Evolutionary conservation across 1,140 invertebrate species (phyloP), one percentile per base, ranked within the genome.

Genomic region (Ostrea edulis): DNA sequence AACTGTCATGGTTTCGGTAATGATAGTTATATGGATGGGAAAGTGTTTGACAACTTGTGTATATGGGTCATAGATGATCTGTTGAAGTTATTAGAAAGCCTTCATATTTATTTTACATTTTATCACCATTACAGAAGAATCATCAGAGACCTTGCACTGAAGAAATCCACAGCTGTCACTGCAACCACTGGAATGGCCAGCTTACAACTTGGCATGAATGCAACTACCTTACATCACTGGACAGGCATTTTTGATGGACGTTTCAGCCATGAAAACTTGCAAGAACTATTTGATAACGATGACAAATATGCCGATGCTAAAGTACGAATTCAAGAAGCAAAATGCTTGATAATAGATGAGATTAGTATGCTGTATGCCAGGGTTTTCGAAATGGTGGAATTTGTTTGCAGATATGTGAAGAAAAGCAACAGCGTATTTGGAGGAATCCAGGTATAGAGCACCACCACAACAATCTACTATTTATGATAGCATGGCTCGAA

Each of bases 171-270:
- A 12, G 85, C 58, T 22, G 54, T 88, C 4, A 90, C 87, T 29
- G 77, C 89, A 65, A 88, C 84, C 11, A 90, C 89, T 17, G 84
- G 89, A 25, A 88, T 88, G 84, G 86, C 89, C 14, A 88, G 89
- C 53, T 53, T 90, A 20, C 87, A 88, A 22, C 35, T 90, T n/a
- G 89, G 89, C 8, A 20, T 68, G n/a, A 35, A 65, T 58, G 84
- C 87, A 29, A 83, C 89, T 11, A 86, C 87, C 22, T n/a, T 88
- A 8, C 89, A 90, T 53, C 87, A 88, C 52, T 90, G 89, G 87
- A 58, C 81, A 20, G 89, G 89, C 4, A 90, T 90, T 12, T 17
- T 85, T 11, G 89, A 90, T 86, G 87, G 89, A 2, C 55, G 86
- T 2, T 71, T 20, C 20, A 71, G 14, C 17, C 55, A 87, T 77